A percentile compares a stretch with the other conserved stretches of the same genome.
These are phyloP conservation scores for Glaucomys volans DNA, from an alignment of 2,113 vertebrate genomes.

Conservation along the genomic window DNA sequence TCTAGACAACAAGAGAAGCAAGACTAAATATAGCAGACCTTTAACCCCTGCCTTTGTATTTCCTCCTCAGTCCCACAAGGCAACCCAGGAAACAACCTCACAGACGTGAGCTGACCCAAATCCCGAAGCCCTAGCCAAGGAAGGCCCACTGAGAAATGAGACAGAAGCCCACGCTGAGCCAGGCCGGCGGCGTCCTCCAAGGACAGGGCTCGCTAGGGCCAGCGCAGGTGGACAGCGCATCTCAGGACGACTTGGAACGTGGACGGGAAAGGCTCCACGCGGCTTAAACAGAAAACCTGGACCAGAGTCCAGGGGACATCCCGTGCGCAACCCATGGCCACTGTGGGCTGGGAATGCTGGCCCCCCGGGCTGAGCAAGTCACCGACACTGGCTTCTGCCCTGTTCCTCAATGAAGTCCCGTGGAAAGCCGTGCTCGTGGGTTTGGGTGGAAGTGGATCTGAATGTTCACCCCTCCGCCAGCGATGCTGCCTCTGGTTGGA, in stretches of 20 bases:
- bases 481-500: background rate
- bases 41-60: background rate
- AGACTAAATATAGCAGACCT: background rate
- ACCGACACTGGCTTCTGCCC: background rate
- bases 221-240: too few species aligned
- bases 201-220: too few species aligned
- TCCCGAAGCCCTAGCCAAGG: too few species aligned
- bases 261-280: background rate
- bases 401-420: background rate
- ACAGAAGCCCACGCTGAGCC: too few species aligned
- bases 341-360: too few species aligned
- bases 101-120: background rate
- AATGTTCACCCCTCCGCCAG: background rate
- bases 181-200: too few species aligned
- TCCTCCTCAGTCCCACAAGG: background rate
- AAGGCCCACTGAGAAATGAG: too few species aligned
- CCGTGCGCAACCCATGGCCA: too few species aligned
- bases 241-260: background rate
- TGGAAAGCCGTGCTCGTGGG: background rate
- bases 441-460: background rate
- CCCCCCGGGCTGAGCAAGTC: too few species aligned
- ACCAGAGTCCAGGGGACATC: background rate
- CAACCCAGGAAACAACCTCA: background rate
- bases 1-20: background rate
- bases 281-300: background rate